Percentiles rank a stretch among this genome's conserved stretches.
These are phyloP conservation scores for Drosophila mimica DNA, from an alignment of 2,888 invertebrate species.

Conservation along the genomic window DNA sequence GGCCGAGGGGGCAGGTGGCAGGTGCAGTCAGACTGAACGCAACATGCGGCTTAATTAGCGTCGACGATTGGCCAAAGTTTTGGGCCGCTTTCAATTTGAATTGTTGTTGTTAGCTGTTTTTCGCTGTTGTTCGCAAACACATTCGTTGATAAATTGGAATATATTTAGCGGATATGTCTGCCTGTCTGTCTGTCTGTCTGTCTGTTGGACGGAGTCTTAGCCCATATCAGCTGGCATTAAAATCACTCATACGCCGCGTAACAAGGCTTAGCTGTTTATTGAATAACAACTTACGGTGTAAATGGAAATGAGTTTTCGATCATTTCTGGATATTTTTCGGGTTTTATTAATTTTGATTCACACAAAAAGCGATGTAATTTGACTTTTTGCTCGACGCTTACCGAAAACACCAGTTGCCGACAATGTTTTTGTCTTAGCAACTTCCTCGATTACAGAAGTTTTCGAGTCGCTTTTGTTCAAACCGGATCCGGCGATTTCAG, in stretches of 20 bases:
- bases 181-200: constrained; percentile 10
- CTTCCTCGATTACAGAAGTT: constrained; percentile 74
- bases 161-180: constrained; percentile 35
- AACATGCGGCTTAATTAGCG: constrained; percentile 63
- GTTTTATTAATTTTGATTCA: constrained; percentile 74
- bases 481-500: constrained; percentile 44
- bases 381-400: constrained; percentile 18
- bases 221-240: constrained; percentile 38
- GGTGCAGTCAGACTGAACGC: constrained; percentile 22
- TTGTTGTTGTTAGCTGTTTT: constrained; percentile 15
- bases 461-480: constrained; percentile 21
- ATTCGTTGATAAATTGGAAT: constrained; percentile 38
- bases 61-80: constrained; percentile 47
- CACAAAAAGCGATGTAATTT: constrained; percentile 33
- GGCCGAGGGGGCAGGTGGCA: not conserved
- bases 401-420: constrained; percentile 29
- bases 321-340: constrained; percentile 37
- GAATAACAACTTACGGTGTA: constrained; percentile 48
- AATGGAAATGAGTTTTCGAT: constrained; percentile 43
- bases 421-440: constrained; percentile 49
- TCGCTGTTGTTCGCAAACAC: constrained; percentile 3
- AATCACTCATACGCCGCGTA: constrained; percentile 59
- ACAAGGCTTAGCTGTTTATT: constrained; percentile 36
- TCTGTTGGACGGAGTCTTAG: constrained; percentile 2
- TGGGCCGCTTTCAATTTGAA: constrained; percentile 15